Conservation (phyloP, 1,140 invertebrate species). For the Monomorium pharaonis region DNA sequence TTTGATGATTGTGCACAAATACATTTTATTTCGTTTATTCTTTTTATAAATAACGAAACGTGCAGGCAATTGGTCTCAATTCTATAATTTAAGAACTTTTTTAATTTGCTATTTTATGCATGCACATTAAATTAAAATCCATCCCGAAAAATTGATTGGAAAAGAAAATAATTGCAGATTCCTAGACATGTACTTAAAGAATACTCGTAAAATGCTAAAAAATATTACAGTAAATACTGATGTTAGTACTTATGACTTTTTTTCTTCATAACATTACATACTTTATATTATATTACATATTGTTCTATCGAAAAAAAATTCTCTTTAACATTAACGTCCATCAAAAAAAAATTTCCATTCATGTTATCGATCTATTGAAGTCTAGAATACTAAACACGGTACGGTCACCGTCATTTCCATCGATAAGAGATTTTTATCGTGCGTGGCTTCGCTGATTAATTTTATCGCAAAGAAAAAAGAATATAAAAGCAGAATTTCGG, state of each 20-base stretch:
- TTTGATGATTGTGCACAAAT: background rate
- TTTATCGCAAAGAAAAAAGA: conserved; percentile 56
- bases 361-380: conserved; percentile 52
- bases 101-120: background rate
- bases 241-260: background rate
- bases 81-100: background rate
- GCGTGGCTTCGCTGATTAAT: conserved; percentile 42
- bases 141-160: background rate
- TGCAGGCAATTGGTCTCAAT: background rate
- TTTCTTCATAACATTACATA: background rate
- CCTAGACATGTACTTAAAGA: background rate
- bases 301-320: background rate
- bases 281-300: background rate
- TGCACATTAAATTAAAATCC: background rate
- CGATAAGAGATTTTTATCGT: conserved; percentile 62
- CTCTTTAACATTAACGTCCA: background rate
- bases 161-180: background rate
- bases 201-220: background rate
- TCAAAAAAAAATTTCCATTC: conserved; percentile 58
- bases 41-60: background rate
- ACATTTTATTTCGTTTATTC: no score
- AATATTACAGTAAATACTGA: background rate
- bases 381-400: background rate
- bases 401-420: conserved; percentile 34
- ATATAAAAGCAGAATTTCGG: conserved; percentile 22